Conservation (phyloP, 2,113 vertebrate genomes). For the Nematolebias whitei region DNA sequence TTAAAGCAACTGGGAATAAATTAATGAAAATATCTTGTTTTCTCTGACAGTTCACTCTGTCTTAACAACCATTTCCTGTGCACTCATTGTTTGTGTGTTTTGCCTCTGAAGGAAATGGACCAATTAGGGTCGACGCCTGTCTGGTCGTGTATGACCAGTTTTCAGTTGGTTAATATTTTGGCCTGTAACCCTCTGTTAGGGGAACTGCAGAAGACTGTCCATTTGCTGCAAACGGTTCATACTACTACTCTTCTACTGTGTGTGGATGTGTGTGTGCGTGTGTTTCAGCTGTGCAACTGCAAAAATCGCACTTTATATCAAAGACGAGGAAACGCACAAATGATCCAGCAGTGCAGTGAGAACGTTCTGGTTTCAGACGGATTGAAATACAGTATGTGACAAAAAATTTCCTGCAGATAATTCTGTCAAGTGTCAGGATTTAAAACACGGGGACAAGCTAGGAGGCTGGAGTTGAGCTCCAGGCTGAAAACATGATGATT, state of each 20-base stretch:
- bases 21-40: slow-evolving; percentile 59
- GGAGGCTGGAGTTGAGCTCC: slow-evolving; percentile 4
- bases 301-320: slow-evolving; percentile 22
- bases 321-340: slow-evolving; percentile 19
- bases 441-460: neutral
- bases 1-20: slow-evolving; percentile 36
- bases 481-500: neutral
- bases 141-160: slow-evolving; percentile 13
- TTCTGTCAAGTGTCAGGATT: neutral
- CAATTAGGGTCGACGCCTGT: slow-evolving; percentile 21
- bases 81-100: neutral
- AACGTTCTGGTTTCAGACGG: neutral
- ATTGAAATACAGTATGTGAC: neutral
- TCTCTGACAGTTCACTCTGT: slow-evolving; percentile 17
- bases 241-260: neutral
- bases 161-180: slow-evolving; percentile 19
- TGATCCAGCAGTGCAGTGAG: neutral
- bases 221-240: slow-evolving; percentile 10
- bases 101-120: slow-evolving; percentile 26
- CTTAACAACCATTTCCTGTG: neutral
- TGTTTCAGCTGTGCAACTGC: slow-evolving; percentile 1
- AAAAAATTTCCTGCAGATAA: slow-evolving; percentile 1
- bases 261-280: slow-evolving; percentile 6
- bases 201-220: neutral
- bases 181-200: slow-evolving; percentile 1